Percentiles rank a stretch among this genome's conserved stretches.
These are phyloP conservation scores for Drosophila teissieri DNA, from an alignment of 1,140 invertebrate species.

Conservation along the genomic window DNA sequence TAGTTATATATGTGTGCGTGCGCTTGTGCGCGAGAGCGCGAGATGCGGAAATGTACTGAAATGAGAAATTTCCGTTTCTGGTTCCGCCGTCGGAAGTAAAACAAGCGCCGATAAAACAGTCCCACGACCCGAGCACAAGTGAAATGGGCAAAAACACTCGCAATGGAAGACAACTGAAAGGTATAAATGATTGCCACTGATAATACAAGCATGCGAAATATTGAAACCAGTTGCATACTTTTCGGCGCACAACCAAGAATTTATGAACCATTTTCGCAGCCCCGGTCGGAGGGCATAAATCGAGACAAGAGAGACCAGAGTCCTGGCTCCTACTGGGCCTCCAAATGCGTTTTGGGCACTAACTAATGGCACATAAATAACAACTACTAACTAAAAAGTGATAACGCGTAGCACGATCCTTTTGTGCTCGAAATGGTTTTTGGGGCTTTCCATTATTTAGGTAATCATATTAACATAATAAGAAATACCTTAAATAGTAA, in stretches of 20 bases:
- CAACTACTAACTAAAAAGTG: conserved; percentile 69
- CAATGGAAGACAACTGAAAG: conserved; percentile 33
- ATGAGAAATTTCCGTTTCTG: conserved; percentile 82
- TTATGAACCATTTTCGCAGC: conserved; percentile 65
- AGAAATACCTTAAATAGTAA: too few species aligned
- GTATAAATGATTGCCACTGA: conserved; percentile 69
- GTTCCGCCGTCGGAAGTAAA: conserved; percentile 80
- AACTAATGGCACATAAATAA: conserved; percentile 80
- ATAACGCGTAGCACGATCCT: conserved; percentile 27
- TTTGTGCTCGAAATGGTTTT: neutral
- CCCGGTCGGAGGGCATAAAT: conserved; percentile 58
- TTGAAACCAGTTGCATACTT: conserved; percentile 75
- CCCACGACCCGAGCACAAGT: conserved; percentile 21
- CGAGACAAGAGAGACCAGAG: conserved; percentile 1
- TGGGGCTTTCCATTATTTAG: neutral
- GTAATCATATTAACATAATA: too few species aligned
- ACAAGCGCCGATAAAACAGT: conserved; percentile 80
- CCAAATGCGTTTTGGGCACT: conserved; percentile 58
- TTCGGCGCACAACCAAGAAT: conserved; percentile 52
- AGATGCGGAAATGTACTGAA: conserved; percentile 77
- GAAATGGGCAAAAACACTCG: conserved; percentile 10
- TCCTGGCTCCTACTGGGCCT: neutral
- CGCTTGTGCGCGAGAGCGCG: conserved; percentile 33
- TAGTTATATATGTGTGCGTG: conserved; percentile 12
- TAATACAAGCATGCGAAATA: conserved; percentile 66